These are phyloP conservation scores for Deilephila porcellus DNA, from an alignment of 2,888 invertebrate genomes.

Conservation along the genomic window DNA sequence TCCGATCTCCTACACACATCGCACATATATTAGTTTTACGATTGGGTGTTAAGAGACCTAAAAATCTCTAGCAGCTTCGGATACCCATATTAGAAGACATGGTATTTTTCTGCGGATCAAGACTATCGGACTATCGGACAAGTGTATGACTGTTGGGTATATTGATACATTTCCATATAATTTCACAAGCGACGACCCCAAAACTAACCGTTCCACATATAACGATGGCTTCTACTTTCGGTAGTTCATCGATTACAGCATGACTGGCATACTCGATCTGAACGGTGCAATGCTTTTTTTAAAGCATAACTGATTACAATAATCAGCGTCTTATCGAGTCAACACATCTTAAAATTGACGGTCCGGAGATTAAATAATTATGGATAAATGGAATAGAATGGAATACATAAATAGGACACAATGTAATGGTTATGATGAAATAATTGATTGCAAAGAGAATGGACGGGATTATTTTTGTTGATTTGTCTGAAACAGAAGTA, in stretches of 20 bases:
- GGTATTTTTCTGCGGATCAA: too few relatives aligned
- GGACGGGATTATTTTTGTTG: neutral
- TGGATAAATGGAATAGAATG: constrained; percentile 44
- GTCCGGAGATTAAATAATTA: constrained; percentile 62
- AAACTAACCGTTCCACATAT: too few relatives aligned
- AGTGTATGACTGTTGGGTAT: too few relatives aligned
- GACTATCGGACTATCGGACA: too few relatives aligned
- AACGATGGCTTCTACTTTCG: neutral
- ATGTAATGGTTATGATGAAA: neutral
- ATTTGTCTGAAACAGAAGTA: neutral
- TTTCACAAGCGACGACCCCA: too few relatives aligned
- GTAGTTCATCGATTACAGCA: neutral
- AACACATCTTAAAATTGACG: constrained; percentile 35
- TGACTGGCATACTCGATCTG: neutral
- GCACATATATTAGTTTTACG: too few relatives aligned
- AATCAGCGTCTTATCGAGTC: constrained; percentile 42
- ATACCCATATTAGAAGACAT: too few relatives aligned
- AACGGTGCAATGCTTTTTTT: neutral
- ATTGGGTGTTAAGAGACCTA: too few relatives aligned
- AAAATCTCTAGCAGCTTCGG: too few relatives aligned
- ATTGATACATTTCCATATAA: too few relatives aligned
- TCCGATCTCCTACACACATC: too few relatives aligned
- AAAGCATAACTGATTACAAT: constrained; percentile 42
- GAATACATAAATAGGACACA: constrained; percentile 31
- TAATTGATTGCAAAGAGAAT: neutral